phyloP scores from a whole-genome alignment of 2,113 vertebrate genomes.

The Ardeotis arabs region DNA sequence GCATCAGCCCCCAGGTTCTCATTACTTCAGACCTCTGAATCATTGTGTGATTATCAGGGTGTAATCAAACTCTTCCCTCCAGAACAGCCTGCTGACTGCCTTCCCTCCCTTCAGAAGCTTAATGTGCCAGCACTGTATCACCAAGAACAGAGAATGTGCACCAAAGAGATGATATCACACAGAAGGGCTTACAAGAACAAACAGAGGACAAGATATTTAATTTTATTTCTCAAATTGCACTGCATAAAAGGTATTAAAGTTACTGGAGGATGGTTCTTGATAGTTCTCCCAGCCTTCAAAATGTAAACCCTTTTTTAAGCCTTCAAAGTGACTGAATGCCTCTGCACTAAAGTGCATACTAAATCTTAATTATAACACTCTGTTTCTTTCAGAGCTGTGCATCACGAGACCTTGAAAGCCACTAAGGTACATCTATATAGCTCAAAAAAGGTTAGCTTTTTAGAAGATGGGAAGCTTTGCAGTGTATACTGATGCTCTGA shows the following conservation, averaged over 20 bases:
- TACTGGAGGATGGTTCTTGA: background rate
- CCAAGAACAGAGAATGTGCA: fast-evolving
- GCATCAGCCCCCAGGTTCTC: background rate
- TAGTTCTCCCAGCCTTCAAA: background rate
- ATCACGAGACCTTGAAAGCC: background rate
- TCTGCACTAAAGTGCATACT: background rate
- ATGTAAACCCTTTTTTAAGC: background rate
- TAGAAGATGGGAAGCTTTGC: background rate
- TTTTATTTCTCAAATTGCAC: background rate
- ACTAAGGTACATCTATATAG: background rate
- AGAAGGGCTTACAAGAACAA: background rate
- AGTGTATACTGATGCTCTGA: background rate
- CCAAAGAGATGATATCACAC: background rate
- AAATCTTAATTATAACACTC: background rate
- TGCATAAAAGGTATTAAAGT: background rate
- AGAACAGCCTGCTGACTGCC: background rate
- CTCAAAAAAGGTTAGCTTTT: background rate
- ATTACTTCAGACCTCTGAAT: background rate
- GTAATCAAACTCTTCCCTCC: background rate
- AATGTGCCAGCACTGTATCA: background rate
- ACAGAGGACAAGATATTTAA: background rate
- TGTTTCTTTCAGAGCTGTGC: background rate
- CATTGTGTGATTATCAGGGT: background rate
- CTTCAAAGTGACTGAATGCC: background rate
- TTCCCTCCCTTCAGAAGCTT: background rate